These are phyloP conservation scores for Cremastinae sp. DNA, from an alignment of 2,888 invertebrate species.

Conservation along the genomic window DNA sequence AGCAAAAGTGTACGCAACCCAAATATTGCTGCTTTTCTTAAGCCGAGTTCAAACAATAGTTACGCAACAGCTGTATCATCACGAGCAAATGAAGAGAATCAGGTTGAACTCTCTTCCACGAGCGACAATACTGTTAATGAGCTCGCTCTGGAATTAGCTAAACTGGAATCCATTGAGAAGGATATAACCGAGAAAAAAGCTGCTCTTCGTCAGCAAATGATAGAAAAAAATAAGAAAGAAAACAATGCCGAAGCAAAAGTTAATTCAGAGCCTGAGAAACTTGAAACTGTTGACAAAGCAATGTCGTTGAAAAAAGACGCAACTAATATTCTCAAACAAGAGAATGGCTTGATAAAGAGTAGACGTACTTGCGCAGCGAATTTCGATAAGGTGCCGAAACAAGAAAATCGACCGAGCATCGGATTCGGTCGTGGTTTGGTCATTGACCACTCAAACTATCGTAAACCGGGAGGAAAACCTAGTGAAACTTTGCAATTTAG, in stretches of 20 bases:
- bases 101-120: too few relatives aligned
- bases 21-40: neutral
- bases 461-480: neutral
- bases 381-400: neutral
- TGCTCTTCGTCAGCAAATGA: neutral
- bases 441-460: neutral
- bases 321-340: neutral
- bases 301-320: neutral
- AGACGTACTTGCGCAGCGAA: slow-evolving; percentile 23
- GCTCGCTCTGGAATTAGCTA: slow-evolving; percentile 5
- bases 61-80: neutral
- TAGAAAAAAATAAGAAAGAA: neutral
- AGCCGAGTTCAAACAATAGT: neutral
- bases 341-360: neutral
- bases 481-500: neutral
- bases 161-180: neutral
- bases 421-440: neutral
- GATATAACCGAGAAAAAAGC: slow-evolving; percentile 1
- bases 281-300: neutral
- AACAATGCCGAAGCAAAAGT: neutral
- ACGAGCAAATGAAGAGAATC: neutral
- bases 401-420: neutral
- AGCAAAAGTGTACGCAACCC: neutral
- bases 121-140: neutral
- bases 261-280: neutral